These are phyloP conservation scores for Trissoscelio sp. DNA, from an alignment of 2,888 invertebrate genomes.

Conservation along the genomic window DNA sequence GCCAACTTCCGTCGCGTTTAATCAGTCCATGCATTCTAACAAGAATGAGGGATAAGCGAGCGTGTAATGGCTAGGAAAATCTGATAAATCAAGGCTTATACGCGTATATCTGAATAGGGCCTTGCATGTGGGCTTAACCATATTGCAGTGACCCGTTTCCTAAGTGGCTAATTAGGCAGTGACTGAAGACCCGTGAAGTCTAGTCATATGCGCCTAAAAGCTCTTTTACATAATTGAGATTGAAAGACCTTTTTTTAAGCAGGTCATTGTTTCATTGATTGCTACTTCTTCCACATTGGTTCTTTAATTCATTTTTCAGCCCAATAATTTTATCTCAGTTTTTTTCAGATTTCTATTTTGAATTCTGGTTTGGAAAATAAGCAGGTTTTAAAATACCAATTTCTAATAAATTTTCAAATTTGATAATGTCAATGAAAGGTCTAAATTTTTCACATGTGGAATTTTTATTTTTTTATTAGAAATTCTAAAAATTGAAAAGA, in stretches of 20 bases:
- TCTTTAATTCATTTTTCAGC: too few species aligned
- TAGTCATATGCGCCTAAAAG: conserved; percentile 13
- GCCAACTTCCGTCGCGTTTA: conserved; percentile 65
- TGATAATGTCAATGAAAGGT: too few species aligned
- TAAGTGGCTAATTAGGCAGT: conserved; percentile 47
- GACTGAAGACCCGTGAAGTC: conserved; percentile 28
- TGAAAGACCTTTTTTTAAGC: not conserved
- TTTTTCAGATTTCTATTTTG: not conserved
- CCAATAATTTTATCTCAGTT: not conserved
- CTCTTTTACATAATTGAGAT: conserved; percentile 21
- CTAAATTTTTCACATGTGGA: too few species aligned
- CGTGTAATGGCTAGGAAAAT: conserved; percentile 53
- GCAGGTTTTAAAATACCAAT: too few species aligned
- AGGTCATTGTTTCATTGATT: conserved; percentile 12
- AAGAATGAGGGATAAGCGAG: conserved; percentile 49
- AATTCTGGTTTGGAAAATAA: not conserved
- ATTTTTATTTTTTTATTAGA: too few species aligned
- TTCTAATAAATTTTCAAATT: too few species aligned
- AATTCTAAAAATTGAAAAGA: too few species aligned
- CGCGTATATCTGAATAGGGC: conserved; percentile 24
- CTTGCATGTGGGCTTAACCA: conserved; percentile 3
- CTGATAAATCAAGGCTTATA: conserved; percentile 41
- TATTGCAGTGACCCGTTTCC: conserved; percentile 39
- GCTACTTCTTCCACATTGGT: not conserved
- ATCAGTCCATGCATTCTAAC: conserved; percentile 55